Percentiles rank a stretch among this genome's conserved stretches.
Conservation (phyloP, 2,113 vertebrate species). For the Callipepla californica region DNA sequence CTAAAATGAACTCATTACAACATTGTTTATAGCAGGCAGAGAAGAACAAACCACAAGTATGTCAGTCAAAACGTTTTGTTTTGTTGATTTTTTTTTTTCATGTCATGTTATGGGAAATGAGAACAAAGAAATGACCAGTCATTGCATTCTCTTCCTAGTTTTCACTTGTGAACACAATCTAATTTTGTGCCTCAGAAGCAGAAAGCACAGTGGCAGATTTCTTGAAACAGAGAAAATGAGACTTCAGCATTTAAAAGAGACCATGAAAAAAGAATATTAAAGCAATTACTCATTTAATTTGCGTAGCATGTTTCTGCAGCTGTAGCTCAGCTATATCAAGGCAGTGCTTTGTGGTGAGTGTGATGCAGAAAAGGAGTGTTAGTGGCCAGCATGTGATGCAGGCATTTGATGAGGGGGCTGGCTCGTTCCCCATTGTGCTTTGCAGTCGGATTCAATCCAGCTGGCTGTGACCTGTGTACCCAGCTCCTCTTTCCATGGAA, state of each 20-base stretch:
- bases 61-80: not conserved
- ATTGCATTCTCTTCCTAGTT: not conserved
- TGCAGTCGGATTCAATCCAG: not conserved
- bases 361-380: not conserved
- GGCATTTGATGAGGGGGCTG: not conserved
- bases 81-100: not conserved
- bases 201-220: not conserved
- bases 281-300: constrained; percentile 28
- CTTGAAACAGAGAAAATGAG: not conserved
- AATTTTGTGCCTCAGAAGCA: not conserved
- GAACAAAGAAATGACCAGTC: not conserved
- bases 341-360: not conserved
- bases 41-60: not conserved
- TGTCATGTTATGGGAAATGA: not conserved
- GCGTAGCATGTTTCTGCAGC: not conserved
- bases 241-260: not conserved
- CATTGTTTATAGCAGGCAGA: not conserved
- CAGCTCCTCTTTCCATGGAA: not conserved
- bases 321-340: not conserved
- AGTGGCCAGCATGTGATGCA: not conserved
- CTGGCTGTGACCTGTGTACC: not conserved
- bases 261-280: not conserved
- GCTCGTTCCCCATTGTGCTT: not conserved
- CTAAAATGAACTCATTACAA: constrained; percentile 24
- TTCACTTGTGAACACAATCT: not conserved